Evolutionary conservation across 1,140 invertebrate genomes (phyloP).

Genomic region (Ylistrum balloti): DNA sequence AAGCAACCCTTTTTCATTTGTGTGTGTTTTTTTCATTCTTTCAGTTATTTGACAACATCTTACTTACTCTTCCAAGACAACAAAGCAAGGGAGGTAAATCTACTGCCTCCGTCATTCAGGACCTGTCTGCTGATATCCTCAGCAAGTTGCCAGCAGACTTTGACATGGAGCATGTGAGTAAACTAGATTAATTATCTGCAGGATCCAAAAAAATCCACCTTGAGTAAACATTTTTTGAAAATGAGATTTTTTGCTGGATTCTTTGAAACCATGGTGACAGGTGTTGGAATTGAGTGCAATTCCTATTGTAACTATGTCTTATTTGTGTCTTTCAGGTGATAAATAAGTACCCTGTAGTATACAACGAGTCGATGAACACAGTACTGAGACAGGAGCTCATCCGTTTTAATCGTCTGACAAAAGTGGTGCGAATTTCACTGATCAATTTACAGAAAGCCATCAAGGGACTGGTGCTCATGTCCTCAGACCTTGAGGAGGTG

Average conservation of each 20-base stretch:
- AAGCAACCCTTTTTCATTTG: not conserved
- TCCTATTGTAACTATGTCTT: not conserved
- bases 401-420: conserved; percentile 80
- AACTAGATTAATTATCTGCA: not conserved
- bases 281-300: too few species aligned
- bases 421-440: conserved; percentile 78
- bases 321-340: conserved; percentile 77
- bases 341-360: conserved; percentile 81
- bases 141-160: conserved; percentile 80
- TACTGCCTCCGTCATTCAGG: conserved; percentile 79
- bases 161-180: conserved; percentile 80
- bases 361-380: conserved; percentile 83
- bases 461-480: conserved; percentile 83
- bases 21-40: conserved; percentile 64
- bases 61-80: conserved; percentile 89
- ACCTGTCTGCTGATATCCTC: conserved; percentile 81
- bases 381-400: conserved; percentile 82
- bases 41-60: conserved; percentile 89
- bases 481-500: conserved; percentile 81
- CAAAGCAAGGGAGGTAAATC: conserved; percentile 82
- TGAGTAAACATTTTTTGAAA: not conserved
- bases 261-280: too few species aligned
- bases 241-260: too few species aligned
- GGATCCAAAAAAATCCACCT: too few species aligned
- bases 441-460: conserved; percentile 82